Percentiles rank a stretch among this genome's conserved stretches.
phyloP scores from a whole-genome alignment of 2,888 invertebrate species.

The Stegana nigrithorax region DNA sequence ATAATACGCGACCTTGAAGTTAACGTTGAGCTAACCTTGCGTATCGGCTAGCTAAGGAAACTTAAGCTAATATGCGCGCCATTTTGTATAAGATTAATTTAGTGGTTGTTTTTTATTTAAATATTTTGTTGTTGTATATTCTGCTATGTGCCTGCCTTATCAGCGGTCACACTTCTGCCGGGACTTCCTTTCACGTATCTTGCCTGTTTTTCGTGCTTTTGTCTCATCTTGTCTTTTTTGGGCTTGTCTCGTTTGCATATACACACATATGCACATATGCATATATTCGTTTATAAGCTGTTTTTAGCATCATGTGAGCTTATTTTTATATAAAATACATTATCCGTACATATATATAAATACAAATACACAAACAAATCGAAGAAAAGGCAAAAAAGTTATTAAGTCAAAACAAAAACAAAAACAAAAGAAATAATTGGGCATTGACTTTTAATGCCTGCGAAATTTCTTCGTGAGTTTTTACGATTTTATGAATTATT shows the following conservation, averaged over 20 bases:
- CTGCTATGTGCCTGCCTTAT: conserved; percentile 12
- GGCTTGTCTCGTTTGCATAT: no score
- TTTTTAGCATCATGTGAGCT: background rate
- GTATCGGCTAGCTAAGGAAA: no score
- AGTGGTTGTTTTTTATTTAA: conserved; percentile 48
- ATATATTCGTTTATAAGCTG: background rate
- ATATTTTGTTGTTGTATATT: conserved; percentile 18
- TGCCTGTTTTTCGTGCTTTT: no score
- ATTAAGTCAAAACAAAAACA: background rate
- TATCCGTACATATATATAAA: background rate
- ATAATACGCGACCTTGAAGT: conserved; percentile 16
- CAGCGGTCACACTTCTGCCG: no score
- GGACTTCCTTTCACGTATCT: no score
- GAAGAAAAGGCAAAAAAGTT: background rate
- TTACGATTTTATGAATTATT: background rate
- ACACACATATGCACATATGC: no score
- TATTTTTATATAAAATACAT: background rate
- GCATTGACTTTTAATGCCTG: background rate
- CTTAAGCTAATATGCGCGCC: no score
- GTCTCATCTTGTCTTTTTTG: no score
- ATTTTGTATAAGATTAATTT: no score
- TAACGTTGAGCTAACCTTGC: conserved; percentile 41
- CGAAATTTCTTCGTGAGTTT: background rate
- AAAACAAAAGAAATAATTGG: background rate
- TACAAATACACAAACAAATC: no score